Percentiles rank a stretch among this genome's conserved stretches.
phyloP scores from a whole-genome alignment of 2,888 invertebrate species.

The Heliconius erato region DNA sequence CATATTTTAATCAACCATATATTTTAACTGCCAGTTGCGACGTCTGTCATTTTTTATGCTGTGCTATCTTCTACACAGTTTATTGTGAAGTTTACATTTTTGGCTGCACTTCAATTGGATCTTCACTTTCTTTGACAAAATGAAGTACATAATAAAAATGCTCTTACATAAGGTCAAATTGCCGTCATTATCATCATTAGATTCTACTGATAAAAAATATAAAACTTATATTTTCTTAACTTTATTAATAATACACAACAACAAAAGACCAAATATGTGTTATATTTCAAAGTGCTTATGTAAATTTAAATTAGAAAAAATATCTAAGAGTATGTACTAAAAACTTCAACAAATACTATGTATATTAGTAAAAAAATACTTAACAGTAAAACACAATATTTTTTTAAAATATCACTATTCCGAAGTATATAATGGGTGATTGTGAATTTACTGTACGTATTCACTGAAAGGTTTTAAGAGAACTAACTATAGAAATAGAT shows the following conservation, averaged over 20 bases:
- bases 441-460: background rate
- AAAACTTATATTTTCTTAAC: background rate
- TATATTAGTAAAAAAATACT: too few relatives aligned
- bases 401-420: background rate
- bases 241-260: too few relatives aligned
- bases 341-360: background rate
- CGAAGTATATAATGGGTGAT: background rate
- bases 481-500: background rate
- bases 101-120: background rate
- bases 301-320: background rate
- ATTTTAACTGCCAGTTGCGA: background rate
- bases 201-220: background rate
- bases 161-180: background rate
- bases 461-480: background rate
- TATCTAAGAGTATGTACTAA: background rate
- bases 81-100: background rate
- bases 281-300: too few relatives aligned
- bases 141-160: background rate
- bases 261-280: too few relatives aligned
- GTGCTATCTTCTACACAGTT: conserved; percentile 1
- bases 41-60: background rate
- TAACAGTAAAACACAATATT: too few relatives aligned
- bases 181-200: background rate
- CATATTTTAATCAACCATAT: background rate
- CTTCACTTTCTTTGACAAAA: conserved; percentile 3